These are phyloP conservation scores for Mustela lutreola DNA, from an alignment of 2,113 vertebrate genomes.

Conservation along the genomic window DNA sequence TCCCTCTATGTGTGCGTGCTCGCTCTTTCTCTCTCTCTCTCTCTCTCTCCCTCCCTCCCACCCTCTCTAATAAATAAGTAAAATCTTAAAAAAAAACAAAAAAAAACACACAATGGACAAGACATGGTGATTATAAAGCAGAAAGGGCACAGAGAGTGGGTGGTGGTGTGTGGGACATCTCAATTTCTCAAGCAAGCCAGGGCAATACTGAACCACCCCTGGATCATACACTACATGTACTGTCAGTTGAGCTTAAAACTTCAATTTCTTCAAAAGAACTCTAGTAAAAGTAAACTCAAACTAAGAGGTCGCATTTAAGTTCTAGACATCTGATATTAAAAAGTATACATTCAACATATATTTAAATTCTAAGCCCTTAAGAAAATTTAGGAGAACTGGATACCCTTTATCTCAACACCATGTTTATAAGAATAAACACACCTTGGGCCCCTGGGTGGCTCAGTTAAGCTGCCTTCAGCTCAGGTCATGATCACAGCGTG, in stretches of 20 bases:
- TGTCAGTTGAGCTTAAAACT: background rate
- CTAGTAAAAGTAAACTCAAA: background rate
- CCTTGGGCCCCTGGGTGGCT: background rate
- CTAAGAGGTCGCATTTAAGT: background rate
- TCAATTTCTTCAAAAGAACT: background rate
- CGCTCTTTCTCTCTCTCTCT: no score
- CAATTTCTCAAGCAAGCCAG: background rate
- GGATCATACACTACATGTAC: background rate
- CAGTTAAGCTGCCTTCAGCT: no score
- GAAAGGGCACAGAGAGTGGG: background rate
- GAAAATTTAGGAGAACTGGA: background rate
- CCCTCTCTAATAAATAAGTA: no score
- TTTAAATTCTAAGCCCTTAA: constrained; percentile 26
- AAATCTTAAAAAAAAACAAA: no score
- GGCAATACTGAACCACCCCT: background rate
- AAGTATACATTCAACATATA: background rate
- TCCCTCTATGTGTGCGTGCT: no score
- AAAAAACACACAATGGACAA: background rate
- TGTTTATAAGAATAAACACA: background rate
- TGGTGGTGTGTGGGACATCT: background rate
- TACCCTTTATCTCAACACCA: background rate
- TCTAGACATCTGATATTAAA: background rate
- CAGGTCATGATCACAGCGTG: no score
- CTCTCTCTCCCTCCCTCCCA: no score
- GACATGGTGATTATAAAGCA: background rate